phyloP scores from a whole-genome alignment of 1,140 invertebrate genomes.

The Metopolophium dirhodum region DNA sequence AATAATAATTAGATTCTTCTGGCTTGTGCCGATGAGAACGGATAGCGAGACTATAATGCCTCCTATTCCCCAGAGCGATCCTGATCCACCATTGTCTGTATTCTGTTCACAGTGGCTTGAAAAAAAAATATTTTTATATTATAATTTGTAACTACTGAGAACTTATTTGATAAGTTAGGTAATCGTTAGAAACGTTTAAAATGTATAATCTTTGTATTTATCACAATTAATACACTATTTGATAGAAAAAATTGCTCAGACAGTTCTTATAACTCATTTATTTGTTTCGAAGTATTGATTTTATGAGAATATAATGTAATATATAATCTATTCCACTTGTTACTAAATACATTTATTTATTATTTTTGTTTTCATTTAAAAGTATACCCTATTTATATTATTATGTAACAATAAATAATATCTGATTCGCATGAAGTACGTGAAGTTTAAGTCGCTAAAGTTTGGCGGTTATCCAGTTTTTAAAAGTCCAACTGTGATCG shows the following conservation, averaged over 20 bases:
- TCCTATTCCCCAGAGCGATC: background rate
- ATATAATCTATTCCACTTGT: background rate
- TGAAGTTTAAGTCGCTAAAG: background rate
- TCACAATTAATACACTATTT: background rate
- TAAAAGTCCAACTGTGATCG: background rate
- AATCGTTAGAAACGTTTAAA: background rate
- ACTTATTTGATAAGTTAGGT: background rate
- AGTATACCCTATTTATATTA: background rate
- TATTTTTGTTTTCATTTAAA: background rate
- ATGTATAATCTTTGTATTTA: background rate
- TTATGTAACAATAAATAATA: background rate
- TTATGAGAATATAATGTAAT: background rate
- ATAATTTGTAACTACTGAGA: background rate
- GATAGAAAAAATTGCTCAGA: background rate
- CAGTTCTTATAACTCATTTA: background rate
- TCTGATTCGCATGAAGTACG: background rate
- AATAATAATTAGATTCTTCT: background rate
- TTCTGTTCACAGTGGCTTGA: background rate
- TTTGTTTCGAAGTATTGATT: background rate
- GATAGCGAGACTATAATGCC: background rate
- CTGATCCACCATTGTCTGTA: background rate
- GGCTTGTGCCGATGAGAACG: background rate
- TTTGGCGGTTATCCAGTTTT: background rate
- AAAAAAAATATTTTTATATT: background rate
- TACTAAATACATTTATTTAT: background rate